Percentiles rank a stretch among this genome's conserved stretches.
Evolutionary conservation across 2,797 vertebrate genomes (phyloP).

Genomic region (Channa striata): DNA sequence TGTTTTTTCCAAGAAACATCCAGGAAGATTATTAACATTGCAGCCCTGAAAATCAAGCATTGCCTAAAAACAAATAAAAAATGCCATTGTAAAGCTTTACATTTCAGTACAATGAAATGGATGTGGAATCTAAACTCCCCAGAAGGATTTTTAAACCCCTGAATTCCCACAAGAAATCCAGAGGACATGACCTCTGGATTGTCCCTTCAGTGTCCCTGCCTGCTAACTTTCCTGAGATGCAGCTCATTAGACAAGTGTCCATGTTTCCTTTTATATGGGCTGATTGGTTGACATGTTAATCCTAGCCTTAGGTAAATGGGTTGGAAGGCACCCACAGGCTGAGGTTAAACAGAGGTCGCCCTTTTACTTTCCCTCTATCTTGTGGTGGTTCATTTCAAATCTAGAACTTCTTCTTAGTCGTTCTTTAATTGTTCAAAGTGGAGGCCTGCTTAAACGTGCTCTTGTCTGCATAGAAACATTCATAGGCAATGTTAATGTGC

Average conservation of each 20-base stretch:
- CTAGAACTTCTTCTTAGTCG: constrained; percentile 28
- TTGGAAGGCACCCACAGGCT: constrained; percentile 36
- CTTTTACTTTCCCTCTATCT: constrained; percentile 60
- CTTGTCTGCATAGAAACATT: no score
- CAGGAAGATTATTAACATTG: no score
- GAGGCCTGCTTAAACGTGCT: no score
- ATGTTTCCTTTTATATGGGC: constrained; percentile 38
- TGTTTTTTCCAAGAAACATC: no score
- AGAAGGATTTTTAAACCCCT: neutral
- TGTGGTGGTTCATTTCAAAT: constrained; percentile 14
- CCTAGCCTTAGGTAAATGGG: constrained; percentile 61
- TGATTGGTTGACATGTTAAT: constrained; percentile 67
- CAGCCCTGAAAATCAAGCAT: no score
- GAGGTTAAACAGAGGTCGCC: constrained; percentile 62
- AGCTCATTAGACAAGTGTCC: constrained; percentile 42
- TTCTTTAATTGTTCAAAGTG: constrained; percentile 7
- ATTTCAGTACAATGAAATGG: no score
- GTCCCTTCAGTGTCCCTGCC: neutral
- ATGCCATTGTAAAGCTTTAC: no score
- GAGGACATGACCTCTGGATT: neutral
- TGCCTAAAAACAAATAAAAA: no score
- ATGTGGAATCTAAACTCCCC: neutral
- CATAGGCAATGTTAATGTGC: neutral
- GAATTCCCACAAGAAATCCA: neutral
- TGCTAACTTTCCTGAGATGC: constrained; percentile 30